A percentile compares a stretch with the other conserved stretches of the same genome.
phyloP scores from a whole-genome alignment of 2,113 vertebrate genomes.

The Tonatia bakeri region DNA sequence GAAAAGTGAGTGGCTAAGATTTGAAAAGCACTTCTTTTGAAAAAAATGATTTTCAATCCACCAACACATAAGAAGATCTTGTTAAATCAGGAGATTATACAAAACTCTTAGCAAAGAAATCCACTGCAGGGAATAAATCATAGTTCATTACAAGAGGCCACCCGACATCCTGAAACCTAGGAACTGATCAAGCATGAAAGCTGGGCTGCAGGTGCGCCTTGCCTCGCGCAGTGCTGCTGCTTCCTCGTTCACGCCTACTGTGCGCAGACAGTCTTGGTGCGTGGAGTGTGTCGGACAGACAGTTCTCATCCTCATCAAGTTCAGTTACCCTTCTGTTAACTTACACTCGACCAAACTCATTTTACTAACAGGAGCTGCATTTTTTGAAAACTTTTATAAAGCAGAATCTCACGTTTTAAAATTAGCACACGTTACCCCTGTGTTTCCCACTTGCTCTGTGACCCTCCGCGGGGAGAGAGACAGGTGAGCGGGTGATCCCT shows the following conservation, averaged over 20 bases:
- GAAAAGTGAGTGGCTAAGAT: neutral
- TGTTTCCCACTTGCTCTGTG: neutral
- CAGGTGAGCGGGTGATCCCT: neutral
- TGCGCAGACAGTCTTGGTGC: neutral
- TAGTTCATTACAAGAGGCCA: neutral
- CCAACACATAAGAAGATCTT: neutral
- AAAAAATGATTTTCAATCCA: neutral
- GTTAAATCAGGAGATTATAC: neutral
- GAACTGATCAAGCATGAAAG: neutral
- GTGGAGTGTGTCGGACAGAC: too few relatives aligned
- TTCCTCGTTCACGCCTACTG: neutral
- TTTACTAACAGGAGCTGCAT: neutral
- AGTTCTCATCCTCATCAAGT: neutral
- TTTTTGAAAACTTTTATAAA: neutral
- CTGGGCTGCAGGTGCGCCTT: neutral
- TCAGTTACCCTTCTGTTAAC: neutral
- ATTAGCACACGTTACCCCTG: neutral
- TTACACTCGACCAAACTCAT: neutral
- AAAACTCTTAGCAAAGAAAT: neutral
- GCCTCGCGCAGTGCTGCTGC: neutral
- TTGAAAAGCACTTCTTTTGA: slow-evolving; percentile 2
- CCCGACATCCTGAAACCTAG: neutral
- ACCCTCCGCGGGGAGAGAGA: neutral
- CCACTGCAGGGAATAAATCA: neutral
- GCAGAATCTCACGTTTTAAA: neutral